Base-by-base conservation (phyloP, 1,140 invertebrate genomes). In the Sycophaga agraensis region DNA sequence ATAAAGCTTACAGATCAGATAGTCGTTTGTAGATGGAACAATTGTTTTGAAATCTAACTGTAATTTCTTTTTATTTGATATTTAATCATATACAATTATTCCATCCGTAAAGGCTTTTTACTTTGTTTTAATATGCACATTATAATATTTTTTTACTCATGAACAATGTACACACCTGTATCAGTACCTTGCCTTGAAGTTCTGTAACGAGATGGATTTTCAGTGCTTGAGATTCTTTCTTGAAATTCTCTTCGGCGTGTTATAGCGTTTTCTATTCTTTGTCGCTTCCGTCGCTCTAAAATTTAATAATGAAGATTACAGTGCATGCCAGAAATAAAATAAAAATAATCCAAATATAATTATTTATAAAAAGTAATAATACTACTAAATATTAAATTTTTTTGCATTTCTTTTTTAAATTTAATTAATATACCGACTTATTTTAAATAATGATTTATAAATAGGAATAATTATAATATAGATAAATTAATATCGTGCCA, bases 221-320 rank as follows among this genome's bases (percentile, higher is more conserved):
- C 78, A 54, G 84, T 82, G 61, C 75, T 78, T 53, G 79, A 76
- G 72, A 87, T 86, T 66, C 87, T 79, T 69, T 91, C 85, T 72
- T 86, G 82, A 71, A 88, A 88, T 70, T 92, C 89, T 8, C 89
- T 84, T 34, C 89, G 82, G 12, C 91, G 83, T 21, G 82, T 85
- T 60, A 89, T 81, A 6, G 90, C 88, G 69, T 95, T 93, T 70
- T 92, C 90, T 6, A 85, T 82, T 55, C 93, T 84, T 74, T 94
- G 91, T 0, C 89, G 82, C 64, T 89, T 89, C 31, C 93, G 85
- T 74, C 90, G 91, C 70, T 95, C 93, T 88, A 68, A 66, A 68
- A 60, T 62, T 43, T 63, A 55, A 43, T 59, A 16, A 48, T 16
- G 8, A 48, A 48, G n/a, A 19, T 1, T n/a, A n/a, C n/a, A n/a